Conservation (phyloP, 2,797 vertebrate genomes). For the Kryptolebias ocellatus region DNA sequence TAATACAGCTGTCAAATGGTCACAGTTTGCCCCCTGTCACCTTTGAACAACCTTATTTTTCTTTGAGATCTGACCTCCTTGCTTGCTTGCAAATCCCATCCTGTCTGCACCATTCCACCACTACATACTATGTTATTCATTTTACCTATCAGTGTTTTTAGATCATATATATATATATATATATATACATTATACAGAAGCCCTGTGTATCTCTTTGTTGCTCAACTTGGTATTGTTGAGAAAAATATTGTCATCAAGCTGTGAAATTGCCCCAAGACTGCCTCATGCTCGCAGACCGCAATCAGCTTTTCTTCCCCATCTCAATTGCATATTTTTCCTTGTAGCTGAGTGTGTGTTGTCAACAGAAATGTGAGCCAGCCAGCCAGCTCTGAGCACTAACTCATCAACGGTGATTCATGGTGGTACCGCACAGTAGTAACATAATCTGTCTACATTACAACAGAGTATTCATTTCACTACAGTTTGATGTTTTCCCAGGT, state of each 20-base stretch:
- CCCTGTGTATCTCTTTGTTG: constrained; percentile 1
- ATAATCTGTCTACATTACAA: constrained; percentile 64
- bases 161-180: not conserved
- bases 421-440: constrained; percentile 65
- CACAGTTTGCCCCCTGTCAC: not conserved
- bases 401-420: constrained; percentile 71
- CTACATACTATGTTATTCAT: not conserved
- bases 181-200: not conserved
- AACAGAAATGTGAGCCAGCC: constrained; percentile 73
- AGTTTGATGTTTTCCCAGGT: constrained; percentile 68
- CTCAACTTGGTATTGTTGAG: constrained; percentile 15
- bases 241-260: constrained; percentile 21
- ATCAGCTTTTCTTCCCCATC: constrained; percentile 16
- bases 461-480: constrained; percentile 72
- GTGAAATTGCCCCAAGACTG: constrained; percentile 15
- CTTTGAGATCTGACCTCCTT: not conserved
- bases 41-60: not conserved
- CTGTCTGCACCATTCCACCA: not conserved
- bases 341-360: constrained; percentile 35
- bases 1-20: not conserved
- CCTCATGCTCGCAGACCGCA: constrained; percentile 7
- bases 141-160: not conserved
- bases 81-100: not conserved
- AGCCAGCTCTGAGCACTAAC: constrained; percentile 55
- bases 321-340: constrained; percentile 32